Base-by-base conservation (phyloP, 2,113 vertebrate genomes). In the Lepidothrix coronata region DNA sequence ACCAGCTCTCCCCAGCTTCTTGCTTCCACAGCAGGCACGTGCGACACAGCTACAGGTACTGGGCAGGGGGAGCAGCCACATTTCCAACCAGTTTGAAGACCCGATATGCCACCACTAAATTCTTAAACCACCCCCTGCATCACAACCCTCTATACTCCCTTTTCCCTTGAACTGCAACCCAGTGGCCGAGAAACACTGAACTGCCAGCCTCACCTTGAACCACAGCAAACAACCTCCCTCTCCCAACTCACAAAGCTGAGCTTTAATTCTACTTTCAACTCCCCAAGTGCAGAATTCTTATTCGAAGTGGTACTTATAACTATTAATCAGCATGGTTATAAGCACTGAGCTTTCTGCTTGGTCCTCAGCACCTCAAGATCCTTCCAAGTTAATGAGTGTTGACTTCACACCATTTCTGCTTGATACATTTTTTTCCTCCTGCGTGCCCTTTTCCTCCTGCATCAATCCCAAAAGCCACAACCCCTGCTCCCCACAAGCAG, bases 41-140 rank as follows among this genome's bases (percentile, higher is more conserved):
- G 41, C 2, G 2, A 20, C 0, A 0, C 68, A 37, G 68, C 41
- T 17, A 30, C 2, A 30, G 27, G 20, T 30, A 28, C 1, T 0
- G 65, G 22, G 66, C 54, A 57, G 30, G 48, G 43, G 3, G 35
- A 82, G 48, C 80, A 80, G 41, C 35, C 30, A 23, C 39, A 2
- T 18, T 61, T 14, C 54, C 48, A 12, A 24, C 44, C 58, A 17
- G 0, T 0, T 18, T 27, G 33, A 54, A 80, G 35, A 73, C 9
- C 35, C 15, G 10, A 17, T 7, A 52, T 3, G 2, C 58, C 30
- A 31, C 21, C 37, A 35, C 24, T 43, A 14, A 57, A 35, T 31
- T 12, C 77, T 39, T 25, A 54, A 76, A 3, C 25, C 30, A 73
- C 33, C 4, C 44, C 30, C 44, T 39, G 4, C n/a, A 31, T 24